Evolutionary conservation across 2,888 invertebrate genomes (phyloP), one percentile per base, ranked within the genome.

Genomic region (Ommatoiulus sabulosus): DNA sequence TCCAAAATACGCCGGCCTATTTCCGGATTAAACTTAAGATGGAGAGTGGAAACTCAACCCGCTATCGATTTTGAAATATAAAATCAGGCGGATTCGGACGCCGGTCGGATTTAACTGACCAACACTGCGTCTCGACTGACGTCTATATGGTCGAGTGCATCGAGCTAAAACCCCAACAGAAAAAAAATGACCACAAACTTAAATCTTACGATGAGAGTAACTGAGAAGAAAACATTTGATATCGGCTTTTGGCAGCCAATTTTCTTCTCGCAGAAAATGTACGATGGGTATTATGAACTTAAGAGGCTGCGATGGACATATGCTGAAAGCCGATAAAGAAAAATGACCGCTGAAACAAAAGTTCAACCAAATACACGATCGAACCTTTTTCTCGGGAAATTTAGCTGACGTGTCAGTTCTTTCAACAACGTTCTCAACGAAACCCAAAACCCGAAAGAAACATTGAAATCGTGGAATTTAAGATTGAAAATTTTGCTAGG

Each of bases 211-310:
- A 63, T n/a, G 5, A 63, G 20, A 10, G 63, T 63, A 63, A 63
- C 63, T n/a, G 63, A 63, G 20, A 63, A 63, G 63, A 63, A 63
- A 20, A 63, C 63, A 63, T 63, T 63, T 63, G 63, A 63, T 63
- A 63, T 63, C 63, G 63, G 63, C 20, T 63, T 63, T 63, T 63
- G 63, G 63, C 63, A 63, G 63, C 63, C 63, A 63, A 63, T 63
- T 63, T 63, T 63, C 63, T 63, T 63, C 6, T 63, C n/a, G 4
- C 20, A 63, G 20, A 63, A 63, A 63, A 63, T 6, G 63, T 20
- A 63, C 63, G 63, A 63, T 63, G 63, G 63, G 63, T 63, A 63
- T 63, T 63, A 63, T n/a, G 63, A 63, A 63, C 63, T 63, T 63
- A 63, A 63, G 20, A 5, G 5, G 15, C 63, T 63, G 63, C n/a